A percentile compares a stretch with the other conserved stretches of the same genome.
Evolutionary conservation across 2,797 vertebrate genomes (phyloP).

Genomic region (Falco novaeseelandiae): DNA sequence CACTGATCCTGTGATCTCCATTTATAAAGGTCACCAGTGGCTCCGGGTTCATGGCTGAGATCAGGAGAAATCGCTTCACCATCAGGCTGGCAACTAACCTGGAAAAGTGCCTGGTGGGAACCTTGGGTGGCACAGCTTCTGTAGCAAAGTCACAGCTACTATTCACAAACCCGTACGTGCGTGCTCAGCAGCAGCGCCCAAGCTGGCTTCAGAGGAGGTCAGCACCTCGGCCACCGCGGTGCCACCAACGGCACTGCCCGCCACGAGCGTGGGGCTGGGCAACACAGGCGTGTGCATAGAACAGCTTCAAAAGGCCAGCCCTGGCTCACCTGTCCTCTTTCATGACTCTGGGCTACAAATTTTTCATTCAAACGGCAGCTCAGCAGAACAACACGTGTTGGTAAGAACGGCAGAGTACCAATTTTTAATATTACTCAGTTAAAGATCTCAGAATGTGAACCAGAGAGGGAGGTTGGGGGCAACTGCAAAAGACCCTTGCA

Average conservation of each 20-base stretch:
- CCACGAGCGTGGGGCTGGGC: rapidly evolving
- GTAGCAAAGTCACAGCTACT: neutral
- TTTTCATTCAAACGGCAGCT: neutral
- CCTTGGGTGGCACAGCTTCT: neutral
- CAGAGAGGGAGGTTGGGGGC: neutral
- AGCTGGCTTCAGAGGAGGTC: neutral
- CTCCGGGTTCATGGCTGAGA: slow-evolving; percentile 24
- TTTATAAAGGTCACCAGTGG: slow-evolving; percentile 59
- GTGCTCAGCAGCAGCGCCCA: neutral
- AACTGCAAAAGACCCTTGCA: neutral
- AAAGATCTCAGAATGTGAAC: neutral
- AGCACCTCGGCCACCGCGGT: neutral
- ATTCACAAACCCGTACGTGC: rapidly evolving
- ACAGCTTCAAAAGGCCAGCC: neutral
- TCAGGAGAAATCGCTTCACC: neutral
- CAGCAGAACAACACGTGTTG: neutral
- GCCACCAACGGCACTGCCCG: neutral
- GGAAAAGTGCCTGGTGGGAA: neutral
- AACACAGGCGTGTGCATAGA: neutral
- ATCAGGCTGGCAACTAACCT: neutral
- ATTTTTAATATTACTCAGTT: neutral
- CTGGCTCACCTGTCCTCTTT: neutral
- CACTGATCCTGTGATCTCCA: slow-evolving; percentile 46
- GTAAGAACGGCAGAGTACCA: neutral
- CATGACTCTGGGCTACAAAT: neutral